Evolutionary conservation across 2,888 invertebrate genomes (phyloP), one percentile per base, ranked within the genome.

Genomic region (Drosophila nr. perissopoda): DNA sequence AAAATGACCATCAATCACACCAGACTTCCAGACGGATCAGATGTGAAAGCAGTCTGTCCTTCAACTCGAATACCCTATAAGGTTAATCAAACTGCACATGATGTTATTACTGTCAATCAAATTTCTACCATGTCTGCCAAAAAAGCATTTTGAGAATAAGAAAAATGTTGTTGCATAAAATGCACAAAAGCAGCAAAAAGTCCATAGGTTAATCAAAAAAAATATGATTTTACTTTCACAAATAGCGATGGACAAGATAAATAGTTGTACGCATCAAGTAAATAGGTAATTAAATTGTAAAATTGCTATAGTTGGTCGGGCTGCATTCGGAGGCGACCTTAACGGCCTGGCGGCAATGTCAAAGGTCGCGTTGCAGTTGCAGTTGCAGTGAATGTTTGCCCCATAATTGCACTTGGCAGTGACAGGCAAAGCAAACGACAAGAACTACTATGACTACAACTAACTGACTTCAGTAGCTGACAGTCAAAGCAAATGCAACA

Each of bases 401-500:
- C 69, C 76, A 84, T 89, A 90, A 87, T 89, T 90, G 87, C 85
- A 87, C 87, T 90, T 85, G 90, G 90, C 87, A 87, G 80, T 76
- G 76, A 56, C 78, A 54, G 58, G 69, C 80, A 65, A 69, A 61
- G 60, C 75, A 69, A 72, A 67, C 72, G 56, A 59, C 61, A 58
- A 61, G 57, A 61, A 51, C 56, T 34, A 57, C 56, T 29, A 49
- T 51, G 48, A 72, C 58, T 42, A 49, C 76, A 42, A 34, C 51
- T 8, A 62, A 59, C 78, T 6, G 56, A 59, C 78, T 61, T 29
- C 81, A 69, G 78, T 80, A 80, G 77, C 69, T 69, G 81, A 78
- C 79, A 78, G 79, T 65, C 82, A 70, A 78, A 69, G 82, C 56
- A 63, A 79, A 68, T 82, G 70, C 78, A 69, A 73, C 67, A 79